These are phyloP conservation scores for Tineola bisselliella DNA, from an alignment of 2,888 invertebrate species.

Conservation along the genomic window DNA sequence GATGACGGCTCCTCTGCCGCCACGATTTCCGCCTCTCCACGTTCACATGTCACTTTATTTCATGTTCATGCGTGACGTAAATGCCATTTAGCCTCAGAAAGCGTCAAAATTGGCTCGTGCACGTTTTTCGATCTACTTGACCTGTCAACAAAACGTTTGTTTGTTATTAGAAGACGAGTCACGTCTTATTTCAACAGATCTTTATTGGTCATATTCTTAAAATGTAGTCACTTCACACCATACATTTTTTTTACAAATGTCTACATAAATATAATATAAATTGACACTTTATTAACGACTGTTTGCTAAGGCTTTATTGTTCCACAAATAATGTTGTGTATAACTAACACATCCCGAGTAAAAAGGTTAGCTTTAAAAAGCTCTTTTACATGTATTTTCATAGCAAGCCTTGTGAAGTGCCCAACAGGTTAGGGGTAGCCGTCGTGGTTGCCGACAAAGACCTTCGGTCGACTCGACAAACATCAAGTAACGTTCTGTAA, in stretches of 20 bases:
- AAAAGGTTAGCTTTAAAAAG: not conserved
- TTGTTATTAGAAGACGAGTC: not conserved
- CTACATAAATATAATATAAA: no score
- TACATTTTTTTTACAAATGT: no score
- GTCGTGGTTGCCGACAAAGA: slow-evolving; percentile 35
- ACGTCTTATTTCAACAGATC: slow-evolving; percentile 5
- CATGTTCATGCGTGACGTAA: slow-evolving; percentile 24
- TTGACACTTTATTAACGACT: not conserved
- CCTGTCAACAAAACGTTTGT: not conserved
- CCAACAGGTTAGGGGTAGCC: slow-evolving; percentile 38
- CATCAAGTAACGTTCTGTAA: slow-evolving; percentile 44
- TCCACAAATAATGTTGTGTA: not conserved
- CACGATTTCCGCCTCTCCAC: slow-evolving; percentile 45
- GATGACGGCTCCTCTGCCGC: slow-evolving; percentile 48
- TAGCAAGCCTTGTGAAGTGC: slow-evolving; percentile 3
- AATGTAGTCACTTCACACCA: no score
- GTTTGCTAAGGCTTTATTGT: not conserved
- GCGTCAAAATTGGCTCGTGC: slow-evolving; percentile 7
- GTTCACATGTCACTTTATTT: slow-evolving; percentile 37
- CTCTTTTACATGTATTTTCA: slow-evolving; percentile 2
- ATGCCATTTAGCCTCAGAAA: slow-evolving; percentile 19
- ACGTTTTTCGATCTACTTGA: slow-evolving; percentile 10
- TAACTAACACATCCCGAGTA: not conserved
- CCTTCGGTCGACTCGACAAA: slow-evolving; percentile 31
- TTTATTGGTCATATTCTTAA: not conserved